phyloP scores from a whole-genome alignment of 2,888 invertebrate species.

The Leptarthrus brevirostris region DNA sequence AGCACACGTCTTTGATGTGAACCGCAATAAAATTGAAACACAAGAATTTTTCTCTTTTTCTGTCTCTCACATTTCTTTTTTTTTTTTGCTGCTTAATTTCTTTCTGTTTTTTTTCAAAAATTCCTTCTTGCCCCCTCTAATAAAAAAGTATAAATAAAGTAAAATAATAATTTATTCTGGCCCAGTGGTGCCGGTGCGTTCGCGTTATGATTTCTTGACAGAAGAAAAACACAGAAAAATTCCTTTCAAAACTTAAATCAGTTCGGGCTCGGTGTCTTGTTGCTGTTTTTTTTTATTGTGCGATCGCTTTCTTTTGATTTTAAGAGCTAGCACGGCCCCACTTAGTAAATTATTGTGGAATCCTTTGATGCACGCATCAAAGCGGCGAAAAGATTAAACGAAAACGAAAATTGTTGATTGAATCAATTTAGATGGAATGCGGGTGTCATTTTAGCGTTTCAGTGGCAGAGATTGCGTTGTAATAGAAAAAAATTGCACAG shows the following conservation, averaged over 20 bases:
- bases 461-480: no score
- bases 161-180: not conserved
- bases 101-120: not conserved
- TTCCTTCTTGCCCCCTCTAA: not conserved
- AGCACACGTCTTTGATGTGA: not conserved
- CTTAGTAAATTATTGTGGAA: not conserved
- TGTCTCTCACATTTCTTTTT: not conserved
- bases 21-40: not conserved
- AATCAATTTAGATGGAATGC: not conserved
- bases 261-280: not conserved
- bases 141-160: no score
- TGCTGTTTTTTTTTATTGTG: not conserved
- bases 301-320: not conserved
- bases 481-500: no score
- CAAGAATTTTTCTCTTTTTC: not conserved
- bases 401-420: not conserved
- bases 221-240: not conserved
- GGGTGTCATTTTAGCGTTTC: not conserved
- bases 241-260: not conserved
- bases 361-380: not conserved
- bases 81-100: not conserved
- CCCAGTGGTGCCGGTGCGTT: not conserved
- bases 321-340: not conserved
- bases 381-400: not conserved
- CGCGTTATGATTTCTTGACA: not conserved